phyloP scores from a whole-genome alignment of 2,797 vertebrate genomes.

The Apogon talboti region DNA sequence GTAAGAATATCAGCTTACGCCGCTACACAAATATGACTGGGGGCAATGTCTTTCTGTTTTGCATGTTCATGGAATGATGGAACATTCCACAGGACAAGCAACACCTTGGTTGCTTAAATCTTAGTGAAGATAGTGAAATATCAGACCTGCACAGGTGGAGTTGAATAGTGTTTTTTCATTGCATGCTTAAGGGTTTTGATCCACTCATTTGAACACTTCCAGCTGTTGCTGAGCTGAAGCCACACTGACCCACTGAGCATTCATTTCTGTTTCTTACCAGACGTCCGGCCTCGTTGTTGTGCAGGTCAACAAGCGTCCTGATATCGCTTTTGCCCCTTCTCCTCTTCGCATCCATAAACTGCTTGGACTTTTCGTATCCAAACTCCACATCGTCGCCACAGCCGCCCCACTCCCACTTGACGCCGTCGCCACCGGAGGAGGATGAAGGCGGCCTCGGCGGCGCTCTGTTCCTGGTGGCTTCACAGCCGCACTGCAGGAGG shows the following conservation, averaged over 20 bases:
- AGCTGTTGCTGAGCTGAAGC: not conserved
- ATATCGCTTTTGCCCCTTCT: conserved; percentile 96
- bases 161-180: not conserved
- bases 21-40: conserved; percentile 70
- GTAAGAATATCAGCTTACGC: conserved; percentile 80
- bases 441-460: conserved; percentile 82
- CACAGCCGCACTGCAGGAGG: conserved; percentile 95
- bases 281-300: conserved; percentile 97
- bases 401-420: conserved; percentile 98
- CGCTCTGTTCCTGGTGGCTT: conserved; percentile 88
- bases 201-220: no score
- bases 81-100: conserved; percentile 68
- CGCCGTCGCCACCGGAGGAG: conserved; percentile 79
- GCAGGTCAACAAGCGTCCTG: conserved; percentile 92
- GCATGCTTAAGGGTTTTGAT: conserved; percentile 3
- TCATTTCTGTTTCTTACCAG: conserved; percentile 84
- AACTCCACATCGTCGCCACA: conserved; percentile 98
- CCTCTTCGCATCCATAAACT: conserved; percentile 96
- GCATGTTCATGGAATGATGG: conserved; percentile 66
- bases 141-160: not conserved
- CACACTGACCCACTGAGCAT: not conserved
- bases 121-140: conserved; percentile 26
- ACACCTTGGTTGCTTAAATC: conserved; percentile 39
- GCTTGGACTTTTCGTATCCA: conserved; percentile 96
- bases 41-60: conserved; percentile 65